A percentile compares a stretch with the other conserved stretches of the same genome.
These are phyloP conservation scores for Orthonevra nobilis DNA, from an alignment of 2,888 invertebrate genomes.

Conservation along the genomic window DNA sequence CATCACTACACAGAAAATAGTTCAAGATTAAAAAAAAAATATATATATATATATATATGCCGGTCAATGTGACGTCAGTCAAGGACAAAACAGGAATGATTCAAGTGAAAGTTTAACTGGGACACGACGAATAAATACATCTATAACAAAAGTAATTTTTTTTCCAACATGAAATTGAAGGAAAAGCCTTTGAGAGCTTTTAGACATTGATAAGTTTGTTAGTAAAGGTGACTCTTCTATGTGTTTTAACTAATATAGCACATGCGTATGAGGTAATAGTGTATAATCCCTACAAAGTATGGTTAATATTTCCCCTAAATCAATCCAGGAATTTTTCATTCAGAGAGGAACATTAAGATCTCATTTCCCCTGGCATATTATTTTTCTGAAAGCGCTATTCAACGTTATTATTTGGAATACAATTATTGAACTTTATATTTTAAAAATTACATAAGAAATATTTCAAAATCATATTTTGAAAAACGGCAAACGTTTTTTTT, in stretches of 20 bases:
- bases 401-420: too few species aligned
- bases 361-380: slow-evolving; percentile 20
- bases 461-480: too few species aligned
- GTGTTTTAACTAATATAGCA: slow-evolving; percentile 24
- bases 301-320: slow-evolving; percentile 55
- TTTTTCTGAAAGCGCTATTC: too few species aligned
- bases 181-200: too few species aligned
- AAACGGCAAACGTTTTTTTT: too few species aligned
- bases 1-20: slow-evolving; percentile 15
- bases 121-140: slow-evolving; percentile 15
- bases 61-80: slow-evolving; percentile 43
- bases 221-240: slow-evolving; percentile 9
- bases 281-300: slow-evolving; percentile 40
- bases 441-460: too few species aligned
- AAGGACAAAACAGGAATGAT: slow-evolving; percentile 23
- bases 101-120: slow-evolving; percentile 42
- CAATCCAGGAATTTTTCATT: too few species aligned
- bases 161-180: neutral
- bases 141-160: neutral
- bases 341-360: neutral
- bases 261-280: slow-evolving; percentile 50
- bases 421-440: too few species aligned
- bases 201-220: too few species aligned
- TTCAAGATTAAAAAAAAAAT: slow-evolving; percentile 15
- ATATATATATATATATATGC: too few species aligned